A percentile compares a stretch with the other conserved stretches of the same genome.
Conservation (phyloP, 2,888 invertebrate genomes). For the Cataglyphis livida region DNA sequence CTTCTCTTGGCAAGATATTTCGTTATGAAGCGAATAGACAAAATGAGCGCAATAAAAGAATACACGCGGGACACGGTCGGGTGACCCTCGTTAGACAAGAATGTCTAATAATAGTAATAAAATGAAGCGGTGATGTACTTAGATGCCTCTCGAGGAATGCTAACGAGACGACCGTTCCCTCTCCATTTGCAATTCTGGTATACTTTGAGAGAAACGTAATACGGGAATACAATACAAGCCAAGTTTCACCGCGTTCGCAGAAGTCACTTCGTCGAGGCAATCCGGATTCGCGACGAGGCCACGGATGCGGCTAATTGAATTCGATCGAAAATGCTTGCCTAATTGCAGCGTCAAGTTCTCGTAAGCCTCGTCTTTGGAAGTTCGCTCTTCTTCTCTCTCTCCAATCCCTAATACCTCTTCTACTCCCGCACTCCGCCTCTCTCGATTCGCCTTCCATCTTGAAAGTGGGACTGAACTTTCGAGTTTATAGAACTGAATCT, state of each 20-base stretch:
- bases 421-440: not conserved
- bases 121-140: slow-evolving; percentile 33
- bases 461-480: slow-evolving; percentile 73
- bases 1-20: not conserved
- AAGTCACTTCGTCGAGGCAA: slow-evolving; percentile 51
- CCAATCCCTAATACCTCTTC: not conserved
- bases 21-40: slow-evolving; percentile 3
- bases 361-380: slow-evolving; percentile 51
- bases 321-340: slow-evolving; percentile 75
- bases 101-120: slow-evolving; percentile 47
- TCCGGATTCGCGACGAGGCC: slow-evolving; percentile 50
- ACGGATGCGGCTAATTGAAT: slow-evolving; percentile 70
- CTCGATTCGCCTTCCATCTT: slow-evolving; percentile 17
- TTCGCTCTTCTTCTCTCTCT: slow-evolving; percentile 10
- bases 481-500: slow-evolving; percentile 75
- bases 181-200: slow-evolving; percentile 55
- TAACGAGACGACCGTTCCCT: slow-evolving; percentile 37
- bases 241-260: slow-evolving; percentile 50
- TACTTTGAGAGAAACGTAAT: slow-evolving; percentile 50
- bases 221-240: slow-evolving; percentile 54
- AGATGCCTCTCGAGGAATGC: slow-evolving; percentile 39
- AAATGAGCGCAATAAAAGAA: slow-evolving; percentile 27
- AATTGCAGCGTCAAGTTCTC: slow-evolving; percentile 71
- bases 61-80: slow-evolving; percentile 4
- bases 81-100: slow-evolving; percentile 18